Conservation (phyloP, 2,113 vertebrate species). For the Osmerus eperlanus region DNA sequence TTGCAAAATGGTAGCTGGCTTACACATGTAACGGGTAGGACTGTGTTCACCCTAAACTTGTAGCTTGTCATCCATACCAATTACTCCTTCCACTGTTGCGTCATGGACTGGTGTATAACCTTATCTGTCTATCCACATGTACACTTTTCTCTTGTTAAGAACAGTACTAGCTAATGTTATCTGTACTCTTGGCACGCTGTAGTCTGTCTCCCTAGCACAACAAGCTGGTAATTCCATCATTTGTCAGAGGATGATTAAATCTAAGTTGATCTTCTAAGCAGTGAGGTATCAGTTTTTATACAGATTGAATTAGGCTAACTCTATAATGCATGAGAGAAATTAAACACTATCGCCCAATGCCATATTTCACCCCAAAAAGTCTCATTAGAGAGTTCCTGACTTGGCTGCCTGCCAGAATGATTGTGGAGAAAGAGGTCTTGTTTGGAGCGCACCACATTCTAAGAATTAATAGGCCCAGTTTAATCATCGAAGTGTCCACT, state of each 20-base stretch:
- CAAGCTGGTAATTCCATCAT: conserved; percentile 37
- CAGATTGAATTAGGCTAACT: no score
- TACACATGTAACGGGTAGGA: background rate
- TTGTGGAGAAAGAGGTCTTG: conserved; percentile 36
- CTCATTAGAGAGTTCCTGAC: conserved; percentile 44
- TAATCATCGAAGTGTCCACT: conserved; percentile 37
- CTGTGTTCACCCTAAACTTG: no score
- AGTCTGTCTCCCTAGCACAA: conserved; percentile 18
- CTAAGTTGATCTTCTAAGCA: conserved; percentile 23
- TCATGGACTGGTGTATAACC: background rate
- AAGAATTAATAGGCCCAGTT: conserved; percentile 19
- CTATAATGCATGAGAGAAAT: no score
- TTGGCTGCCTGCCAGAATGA: conserved; percentile 48
- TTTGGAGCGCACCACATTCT: conserved; percentile 25
- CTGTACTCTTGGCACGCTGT: conserved; percentile 19
- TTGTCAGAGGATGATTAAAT: conserved; percentile 49
- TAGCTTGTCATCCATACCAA: no score
- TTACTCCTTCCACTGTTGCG: no score
- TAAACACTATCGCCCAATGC: background rate
- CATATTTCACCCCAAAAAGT: background rate
- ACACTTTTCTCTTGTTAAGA: conserved; percentile 16
- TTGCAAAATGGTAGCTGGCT: background rate
- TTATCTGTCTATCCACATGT: conserved; percentile 55
- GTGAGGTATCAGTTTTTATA: conserved; percentile 18
- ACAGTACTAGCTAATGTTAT: conserved; percentile 28